A percentile compares a stretch with the other conserved stretches of the same genome.
phyloP scores from a whole-genome alignment of 2,888 invertebrate genomes.

The Drosophila limbata region DNA sequence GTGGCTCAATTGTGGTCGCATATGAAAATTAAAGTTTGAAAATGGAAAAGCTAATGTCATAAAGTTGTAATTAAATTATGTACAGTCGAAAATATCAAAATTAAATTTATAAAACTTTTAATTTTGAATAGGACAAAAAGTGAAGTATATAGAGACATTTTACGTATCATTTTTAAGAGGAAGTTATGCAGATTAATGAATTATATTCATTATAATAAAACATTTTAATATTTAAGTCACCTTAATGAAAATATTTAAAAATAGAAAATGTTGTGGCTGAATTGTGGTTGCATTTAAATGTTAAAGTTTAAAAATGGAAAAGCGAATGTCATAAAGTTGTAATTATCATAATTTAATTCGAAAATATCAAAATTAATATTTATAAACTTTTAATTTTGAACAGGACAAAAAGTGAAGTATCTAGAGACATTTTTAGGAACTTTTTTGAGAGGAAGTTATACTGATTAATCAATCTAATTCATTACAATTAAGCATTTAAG shows the following conservation, averaged over 20 bases:
- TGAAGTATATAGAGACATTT: neutral
- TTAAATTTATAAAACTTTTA: too few species aligned
- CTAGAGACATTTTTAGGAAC: neutral
- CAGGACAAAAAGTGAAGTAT: too few species aligned
- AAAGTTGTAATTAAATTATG: neutral
- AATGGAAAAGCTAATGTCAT: neutral
- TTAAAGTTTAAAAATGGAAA: neutral
- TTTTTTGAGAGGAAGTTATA: neutral
- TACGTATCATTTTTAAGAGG: neutral
- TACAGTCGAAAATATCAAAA: neutral
- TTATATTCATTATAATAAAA: neutral
- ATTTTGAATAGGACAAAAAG: too few species aligned
- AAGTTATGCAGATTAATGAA: neutral
- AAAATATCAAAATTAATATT: neutral
- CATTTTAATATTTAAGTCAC: neutral
- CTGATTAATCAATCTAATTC: neutral
- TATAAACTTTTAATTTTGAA: too few species aligned
- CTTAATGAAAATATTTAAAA: neutral
- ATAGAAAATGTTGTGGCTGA: neutral
- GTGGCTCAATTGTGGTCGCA: neutral
- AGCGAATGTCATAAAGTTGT: neutral
- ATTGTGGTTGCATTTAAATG: neutral
- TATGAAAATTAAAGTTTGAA: neutral
- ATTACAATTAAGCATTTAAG: conserved; percentile 1
- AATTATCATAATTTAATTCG: too few species aligned